Percentiles rank a stretch among this genome's conserved stretches.
Evolutionary conservation across 2,113 vertebrate genomes (phyloP).

Genomic region (Pristiophorus japonicus): DNA sequence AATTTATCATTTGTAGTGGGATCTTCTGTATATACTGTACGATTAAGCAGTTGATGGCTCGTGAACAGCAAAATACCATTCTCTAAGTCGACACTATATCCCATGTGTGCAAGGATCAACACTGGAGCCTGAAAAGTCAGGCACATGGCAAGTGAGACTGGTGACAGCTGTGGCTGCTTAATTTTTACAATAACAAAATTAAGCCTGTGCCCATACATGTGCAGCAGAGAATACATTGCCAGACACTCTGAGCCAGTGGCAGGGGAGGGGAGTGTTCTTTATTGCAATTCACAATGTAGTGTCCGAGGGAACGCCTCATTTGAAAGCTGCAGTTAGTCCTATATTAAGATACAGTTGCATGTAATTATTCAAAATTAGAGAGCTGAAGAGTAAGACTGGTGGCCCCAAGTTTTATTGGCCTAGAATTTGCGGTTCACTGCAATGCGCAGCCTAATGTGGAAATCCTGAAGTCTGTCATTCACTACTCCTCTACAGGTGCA

Average conservation of each 20-base stretch:
- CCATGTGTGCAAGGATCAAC: neutral
- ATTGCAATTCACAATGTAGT: neutral
- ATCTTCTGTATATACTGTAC: neutral
- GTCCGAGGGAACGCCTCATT: neutral
- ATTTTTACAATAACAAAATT: conserved; percentile 24
- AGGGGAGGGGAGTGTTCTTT: neutral
- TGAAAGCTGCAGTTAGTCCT: neutral
- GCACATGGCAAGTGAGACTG: neutral
- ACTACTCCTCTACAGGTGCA: too few species aligned
- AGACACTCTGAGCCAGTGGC: neutral
- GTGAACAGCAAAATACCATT: neutral
- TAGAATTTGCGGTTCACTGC: too few species aligned
- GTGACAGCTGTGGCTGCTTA: conserved; percentile 27
- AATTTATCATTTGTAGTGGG: neutral
- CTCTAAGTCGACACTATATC: neutral
- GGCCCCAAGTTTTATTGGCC: neutral
- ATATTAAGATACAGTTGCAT: neutral
- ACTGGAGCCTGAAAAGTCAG: neutral
- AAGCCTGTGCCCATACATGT: neutral
- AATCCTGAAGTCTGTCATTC: too few species aligned
- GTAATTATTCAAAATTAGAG: neutral
- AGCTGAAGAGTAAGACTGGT: neutral
- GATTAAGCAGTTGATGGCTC: conserved; percentile 18
- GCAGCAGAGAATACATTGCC: neutral
- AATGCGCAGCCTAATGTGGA: too few species aligned